phyloP scores from a whole-genome alignment of 2,888 invertebrate species.

The Nemotelus nigrinus region DNA sequence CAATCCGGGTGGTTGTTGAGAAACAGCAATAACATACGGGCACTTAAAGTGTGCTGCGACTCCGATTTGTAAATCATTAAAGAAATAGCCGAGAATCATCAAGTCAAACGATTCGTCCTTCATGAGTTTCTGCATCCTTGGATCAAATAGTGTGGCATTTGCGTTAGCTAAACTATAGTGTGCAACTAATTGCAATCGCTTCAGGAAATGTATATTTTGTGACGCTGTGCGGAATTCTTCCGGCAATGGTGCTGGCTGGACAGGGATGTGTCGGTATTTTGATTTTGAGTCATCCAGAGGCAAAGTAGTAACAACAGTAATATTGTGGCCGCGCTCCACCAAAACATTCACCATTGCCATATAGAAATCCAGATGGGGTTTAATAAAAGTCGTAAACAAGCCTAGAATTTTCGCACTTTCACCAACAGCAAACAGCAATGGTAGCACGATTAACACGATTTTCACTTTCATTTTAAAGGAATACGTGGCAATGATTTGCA shows the following conservation, averaged over 20 bases:
- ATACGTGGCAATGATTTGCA: too few relatives aligned
- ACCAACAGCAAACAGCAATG: not conserved
- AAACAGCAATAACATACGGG: slow-evolving; percentile 41
- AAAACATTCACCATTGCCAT: slow-evolving; percentile 58
- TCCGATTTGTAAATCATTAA: slow-evolving; percentile 41
- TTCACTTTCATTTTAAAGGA: too few relatives aligned
- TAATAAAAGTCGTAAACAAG: slow-evolving; percentile 60
- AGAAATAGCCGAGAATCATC: slow-evolving; percentile 35
- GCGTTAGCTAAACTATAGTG: not conserved
- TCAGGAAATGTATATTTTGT: not conserved
- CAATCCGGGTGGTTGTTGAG: not conserved
- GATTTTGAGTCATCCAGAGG: slow-evolving; percentile 51
- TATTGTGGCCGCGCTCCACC: slow-evolving; percentile 61
- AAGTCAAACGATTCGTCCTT: slow-evolving; percentile 44
- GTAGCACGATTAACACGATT: not conserved
- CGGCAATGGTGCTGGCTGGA: slow-evolving; percentile 10
- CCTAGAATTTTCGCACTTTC: slow-evolving; percentile 55
- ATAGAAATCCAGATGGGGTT: slow-evolving; percentile 62
- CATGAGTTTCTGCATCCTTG: slow-evolving; percentile 34
- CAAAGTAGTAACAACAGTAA: slow-evolving; percentile 59
- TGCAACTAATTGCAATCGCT: not conserved
- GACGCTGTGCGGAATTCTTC: not conserved
- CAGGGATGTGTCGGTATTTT: slow-evolving; percentile 23
- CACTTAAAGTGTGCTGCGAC: slow-evolving; percentile 49
- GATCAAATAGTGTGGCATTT: slow-evolving; percentile 14